phyloP scores from a whole-genome alignment of 2,797 vertebrate species.

The Fistularia tabacaria region DNA sequence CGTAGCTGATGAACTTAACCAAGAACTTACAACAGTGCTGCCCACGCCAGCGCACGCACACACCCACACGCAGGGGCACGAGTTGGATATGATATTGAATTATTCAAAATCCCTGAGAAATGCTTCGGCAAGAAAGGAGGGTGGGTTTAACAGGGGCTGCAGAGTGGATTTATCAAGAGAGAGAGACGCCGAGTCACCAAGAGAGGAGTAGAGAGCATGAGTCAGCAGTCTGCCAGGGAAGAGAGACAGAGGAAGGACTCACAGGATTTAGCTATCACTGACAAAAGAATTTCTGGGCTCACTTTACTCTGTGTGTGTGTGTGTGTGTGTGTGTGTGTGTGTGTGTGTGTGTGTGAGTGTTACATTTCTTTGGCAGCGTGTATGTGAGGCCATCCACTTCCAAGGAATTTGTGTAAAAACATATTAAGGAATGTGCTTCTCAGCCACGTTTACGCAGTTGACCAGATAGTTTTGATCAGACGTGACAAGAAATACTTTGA shows the following conservation, averaged over 20 bases:
- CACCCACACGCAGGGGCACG: constrained; percentile 21
- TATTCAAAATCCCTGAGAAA: constrained; percentile 45
- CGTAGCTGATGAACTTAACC: constrained; percentile 12
- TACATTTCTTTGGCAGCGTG: constrained; percentile 19
- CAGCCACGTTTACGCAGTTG: constrained; percentile 7
- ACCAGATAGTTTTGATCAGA: background rate
- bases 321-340: constrained; percentile 5
- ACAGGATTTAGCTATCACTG: constrained; percentile 40
- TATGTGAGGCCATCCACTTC: constrained; percentile 14
- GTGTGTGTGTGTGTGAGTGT: constrained; percentile 11
- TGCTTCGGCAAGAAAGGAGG: constrained; percentile 11
- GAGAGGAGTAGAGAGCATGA: constrained; percentile 26
- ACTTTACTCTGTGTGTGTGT: constrained; percentile 14
- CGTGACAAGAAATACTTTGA: background rate
- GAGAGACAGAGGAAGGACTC: constrained; percentile 39
- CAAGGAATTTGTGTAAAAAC: constrained; percentile 30
- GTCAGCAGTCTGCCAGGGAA: constrained; percentile 45
- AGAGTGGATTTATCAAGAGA: constrained; percentile 15
- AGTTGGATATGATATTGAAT: constrained; percentile 34
- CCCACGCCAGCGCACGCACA: background rate
- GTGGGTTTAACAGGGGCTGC: constrained; percentile 16
- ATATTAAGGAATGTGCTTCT: constrained; percentile 15
- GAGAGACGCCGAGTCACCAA: background rate
- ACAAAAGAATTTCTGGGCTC: constrained; percentile 42
- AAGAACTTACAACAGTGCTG: constrained; percentile 10